Percentiles rank a stretch among this genome's conserved stretches.
Evolutionary conservation across 2,888 invertebrate genomes (phyloP).

Genomic region (Dendrolimus pini): DNA sequence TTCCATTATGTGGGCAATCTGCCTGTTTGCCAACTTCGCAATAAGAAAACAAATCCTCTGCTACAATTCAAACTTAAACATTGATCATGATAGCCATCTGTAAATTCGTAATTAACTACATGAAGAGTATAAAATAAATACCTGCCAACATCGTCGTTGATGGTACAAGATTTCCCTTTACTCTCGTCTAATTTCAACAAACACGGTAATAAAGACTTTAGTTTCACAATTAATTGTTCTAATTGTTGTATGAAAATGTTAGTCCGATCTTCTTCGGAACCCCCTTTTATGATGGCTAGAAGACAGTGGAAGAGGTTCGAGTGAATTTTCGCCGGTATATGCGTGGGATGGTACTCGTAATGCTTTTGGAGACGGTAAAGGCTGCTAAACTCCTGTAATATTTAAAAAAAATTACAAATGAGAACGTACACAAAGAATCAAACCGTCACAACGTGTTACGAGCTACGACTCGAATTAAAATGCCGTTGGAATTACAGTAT

Average conservation of each 20-base stretch:
- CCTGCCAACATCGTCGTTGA: conserved; percentile 59
- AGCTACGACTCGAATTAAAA: no score
- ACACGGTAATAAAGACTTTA: conserved; percentile 53
- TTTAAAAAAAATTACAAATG: no score
- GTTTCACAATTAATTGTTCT: conserved; percentile 50
- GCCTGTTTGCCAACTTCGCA: no score
- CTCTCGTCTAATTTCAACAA: conserved; percentile 36
- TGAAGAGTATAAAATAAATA: conserved; percentile 14
- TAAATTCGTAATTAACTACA: no score
- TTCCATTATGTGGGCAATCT: no score
- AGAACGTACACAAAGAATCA: no score
- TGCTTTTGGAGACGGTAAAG: conserved; percentile 59
- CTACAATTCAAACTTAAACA: neutral
- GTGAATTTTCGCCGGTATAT: conserved; percentile 53
- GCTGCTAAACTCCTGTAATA: conserved; percentile 53
- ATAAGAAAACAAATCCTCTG: no score
- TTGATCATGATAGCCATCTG: neutral
- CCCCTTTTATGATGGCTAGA: conserved; percentile 49
- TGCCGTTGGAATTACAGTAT: no score
- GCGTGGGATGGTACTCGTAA: conserved; percentile 57
- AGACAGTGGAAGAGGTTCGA: conserved; percentile 60
- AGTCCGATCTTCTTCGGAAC: conserved; percentile 41
- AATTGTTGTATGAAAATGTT: conserved; percentile 58
- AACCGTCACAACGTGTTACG: no score
- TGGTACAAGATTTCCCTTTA: conserved; percentile 40